These are phyloP conservation scores for Eulemur rubriventer DNA, from an alignment of 2,797 vertebrate genomes.

Conservation along the genomic window DNA sequence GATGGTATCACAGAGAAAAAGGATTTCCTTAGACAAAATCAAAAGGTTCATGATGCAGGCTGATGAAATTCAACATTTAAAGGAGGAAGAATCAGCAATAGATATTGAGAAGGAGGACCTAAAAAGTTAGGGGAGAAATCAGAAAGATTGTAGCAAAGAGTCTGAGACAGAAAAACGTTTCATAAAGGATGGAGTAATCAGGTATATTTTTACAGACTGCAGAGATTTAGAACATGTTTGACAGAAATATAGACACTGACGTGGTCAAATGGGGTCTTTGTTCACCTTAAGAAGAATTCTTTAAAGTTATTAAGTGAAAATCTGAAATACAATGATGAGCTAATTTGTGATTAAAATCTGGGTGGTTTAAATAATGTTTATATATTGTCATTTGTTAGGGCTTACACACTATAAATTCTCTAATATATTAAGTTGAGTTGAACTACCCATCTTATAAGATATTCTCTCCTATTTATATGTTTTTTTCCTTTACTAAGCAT, in stretches of 20 bases:
- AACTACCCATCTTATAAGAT: background rate
- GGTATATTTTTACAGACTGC: background rate
- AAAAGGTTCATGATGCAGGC: background rate
- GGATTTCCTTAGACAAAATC: background rate
- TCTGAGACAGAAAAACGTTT: background rate
- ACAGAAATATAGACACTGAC: background rate
- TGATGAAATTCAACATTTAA: background rate
- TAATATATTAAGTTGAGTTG: background rate
- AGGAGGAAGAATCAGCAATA: background rate
- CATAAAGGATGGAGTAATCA: background rate
- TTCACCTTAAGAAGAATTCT: background rate
- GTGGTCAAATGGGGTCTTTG: background rate
- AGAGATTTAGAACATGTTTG: background rate
- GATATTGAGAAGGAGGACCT: background rate
- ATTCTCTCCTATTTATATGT: background rate
- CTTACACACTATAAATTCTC: background rate
- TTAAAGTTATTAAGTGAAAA: background rate
- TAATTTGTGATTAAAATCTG: background rate
- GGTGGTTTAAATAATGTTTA: background rate
- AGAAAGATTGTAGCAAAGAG: background rate
- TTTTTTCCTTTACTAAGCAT: background rate
- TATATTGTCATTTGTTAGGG: background rate
- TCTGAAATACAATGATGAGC: background rate
- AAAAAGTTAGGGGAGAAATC: background rate
- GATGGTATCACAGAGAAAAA: background rate